Evolutionary conservation across 2,797 vertebrate species (phyloP), one percentile per base, ranked within the genome.

Genomic region (Notolepis coatsorum): DNA sequence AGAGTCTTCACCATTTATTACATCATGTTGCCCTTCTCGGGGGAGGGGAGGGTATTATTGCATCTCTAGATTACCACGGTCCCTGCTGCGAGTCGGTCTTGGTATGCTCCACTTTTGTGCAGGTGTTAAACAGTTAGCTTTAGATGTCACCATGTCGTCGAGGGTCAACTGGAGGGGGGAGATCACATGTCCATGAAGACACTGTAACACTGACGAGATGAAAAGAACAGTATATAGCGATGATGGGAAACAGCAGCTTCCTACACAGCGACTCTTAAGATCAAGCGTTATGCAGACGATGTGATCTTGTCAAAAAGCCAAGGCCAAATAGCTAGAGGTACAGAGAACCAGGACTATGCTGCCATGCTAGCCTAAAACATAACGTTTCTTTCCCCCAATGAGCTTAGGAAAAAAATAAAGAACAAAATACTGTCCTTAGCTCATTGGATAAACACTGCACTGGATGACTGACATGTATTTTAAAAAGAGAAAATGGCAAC

Each of bases 1-100:
- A 83, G 84, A 89, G 71, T 88, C 80, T 85, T 90, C 68, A 84
- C 81, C 41, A 21, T 82, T 84, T 88, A 88, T 87, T 88, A 86
- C 85, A 84, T n/a, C n/a, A n/a, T 79, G 71, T 87, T 72, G 71
- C 81, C 86, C 77, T 82, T 86, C 65, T 80, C 77, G 68, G 64
- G 31, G 23, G 15, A 10, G 17, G 76, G 84, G 84, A 83, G 77
- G 72, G 59, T 75, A 74, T 90, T 91, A 92, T 92, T 91, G 89
- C 88, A 90, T 89, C 79, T 84, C 79, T 83, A 84, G 79, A 86
- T 80, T 78, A 82, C 68, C 64, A 59, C 48, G 68, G 59, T 75
- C 78, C n/a, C 82, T 79, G 80, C 79, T 56, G 69, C 25, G 7
- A 70, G 56, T 73, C 70, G 53, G 69, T 67, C 35, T 25, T n/a